Evolutionary conservation across 2,113 vertebrate species (phyloP), one percentile per base, ranked within the genome.

Genomic region (Arenaria interpres): DNA sequence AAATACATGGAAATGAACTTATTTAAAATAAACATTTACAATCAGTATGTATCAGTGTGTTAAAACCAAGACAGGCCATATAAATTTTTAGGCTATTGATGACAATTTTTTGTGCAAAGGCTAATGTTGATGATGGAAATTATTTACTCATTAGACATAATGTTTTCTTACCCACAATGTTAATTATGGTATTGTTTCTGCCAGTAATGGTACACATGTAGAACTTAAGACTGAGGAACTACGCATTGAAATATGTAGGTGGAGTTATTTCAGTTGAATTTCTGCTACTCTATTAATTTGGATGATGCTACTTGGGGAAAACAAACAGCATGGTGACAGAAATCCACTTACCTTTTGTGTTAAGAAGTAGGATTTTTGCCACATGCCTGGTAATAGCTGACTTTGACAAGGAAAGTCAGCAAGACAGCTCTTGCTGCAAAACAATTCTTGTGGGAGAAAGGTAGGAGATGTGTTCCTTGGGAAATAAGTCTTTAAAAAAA

Each of bases 141-240:
- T 92, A 90, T 94, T 95, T 96, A 79, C 64, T 88, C n/a, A 75
- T 92, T 91, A 91, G 28, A 35, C 4, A 11, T 91, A 97, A 90
- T 9, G 32, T 41, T 89, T 85, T 88, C 54, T 75, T 67, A 64
- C 22, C 25, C 18, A 37, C 64, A 96, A 46, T 68, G 33, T 69
- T 69, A 94, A 81, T 33, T 87, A 43, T 76, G 39, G 25, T 57
- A 35, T 27, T 54, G 25, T 13, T 84, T 68, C 50, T 64, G 17
- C 18, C 28, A 45, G 27, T 13, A 79, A 3, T 28, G 32, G 12
- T 39, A 19, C 20, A 39, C 19, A 43, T 25, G 23, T 6, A 59
- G 41, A 63, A 41, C 11, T 85, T 77, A 30, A 75, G 20, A 33
- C 17, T 41, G 20, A 43, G 39, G 35, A 41, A 28, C 22, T 59